Percentiles rank a stretch among this genome's conserved stretches.
Evolutionary conservation across 92 coral and sea anemone genomes (phyloP).

Genomic region (Palythoa caribaeorum): DNA sequence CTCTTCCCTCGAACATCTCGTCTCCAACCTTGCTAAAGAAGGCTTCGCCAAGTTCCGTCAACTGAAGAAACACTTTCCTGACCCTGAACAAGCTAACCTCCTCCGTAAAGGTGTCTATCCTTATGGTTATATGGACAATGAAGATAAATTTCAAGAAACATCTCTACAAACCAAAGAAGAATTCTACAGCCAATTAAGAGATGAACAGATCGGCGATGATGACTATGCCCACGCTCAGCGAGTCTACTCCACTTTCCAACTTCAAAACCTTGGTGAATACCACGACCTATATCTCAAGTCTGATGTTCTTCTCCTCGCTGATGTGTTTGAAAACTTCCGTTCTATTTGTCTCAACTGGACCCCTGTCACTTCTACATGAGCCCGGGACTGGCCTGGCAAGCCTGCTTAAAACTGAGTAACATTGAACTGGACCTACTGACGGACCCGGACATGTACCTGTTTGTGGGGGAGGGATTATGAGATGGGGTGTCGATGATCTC

Average conservation of each 20-base stretch:
- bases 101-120: conserved; percentile 42
- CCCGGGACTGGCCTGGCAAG: conserved; percentile 64
- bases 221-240: conserved; percentile 52
- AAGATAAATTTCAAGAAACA: conserved; percentile 20
- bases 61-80: not conserved
- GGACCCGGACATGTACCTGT: conserved; percentile 51
- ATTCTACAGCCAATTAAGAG: conserved; percentile 36
- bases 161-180: conserved; percentile 30
- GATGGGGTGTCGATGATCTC: conserved; percentile 53
- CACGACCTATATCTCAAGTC: not conserved
- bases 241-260: conserved; percentile 3
- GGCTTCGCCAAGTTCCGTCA: too few species aligned
- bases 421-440: conserved; percentile 57
- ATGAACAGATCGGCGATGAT: conserved; percentile 29
- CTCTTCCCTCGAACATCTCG: conserved; percentile 39
- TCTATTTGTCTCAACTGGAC: conserved; percentile 34
- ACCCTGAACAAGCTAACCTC: not conserved
- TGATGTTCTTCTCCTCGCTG: conserved; percentile 27
- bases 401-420: conserved; percentile 56
- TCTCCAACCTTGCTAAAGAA: too few species aligned
- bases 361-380: conserved; percentile 30
- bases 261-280: conserved; percentile 16
- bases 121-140: not conserved
- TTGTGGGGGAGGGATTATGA: conserved; percentile 56
- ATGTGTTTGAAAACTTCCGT: conserved; percentile 18